Evolutionary conservation across 2,888 invertebrate genomes (phyloP).

Genomic region (Iselma pallidipennis): DNA sequence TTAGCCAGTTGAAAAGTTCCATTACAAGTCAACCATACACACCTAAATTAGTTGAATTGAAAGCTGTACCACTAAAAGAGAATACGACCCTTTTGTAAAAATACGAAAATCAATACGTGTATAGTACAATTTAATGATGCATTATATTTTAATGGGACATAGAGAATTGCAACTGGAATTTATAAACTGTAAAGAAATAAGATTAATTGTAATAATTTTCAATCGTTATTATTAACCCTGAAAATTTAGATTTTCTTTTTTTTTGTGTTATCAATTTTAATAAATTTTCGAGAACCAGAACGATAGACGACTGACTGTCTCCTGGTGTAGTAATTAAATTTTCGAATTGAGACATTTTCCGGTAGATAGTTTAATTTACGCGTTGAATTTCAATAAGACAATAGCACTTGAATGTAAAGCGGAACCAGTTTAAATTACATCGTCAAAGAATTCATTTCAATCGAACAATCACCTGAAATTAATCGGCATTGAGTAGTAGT

Average conservation of each 20-base stretch:
- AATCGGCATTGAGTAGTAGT: constrained; percentile 41
- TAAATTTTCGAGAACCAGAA: not conserved
- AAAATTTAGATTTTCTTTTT: too few relatives aligned
- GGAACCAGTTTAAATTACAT: constrained; percentile 42
- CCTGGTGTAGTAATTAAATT: constrained; percentile 38
- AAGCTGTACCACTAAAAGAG: constrained; percentile 29
- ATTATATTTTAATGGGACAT: constrained; percentile 47
- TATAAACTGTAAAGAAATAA: not conserved
- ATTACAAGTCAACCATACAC: constrained; percentile 47
- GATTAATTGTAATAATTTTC: too few relatives aligned
- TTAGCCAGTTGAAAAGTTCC: constrained; percentile 47
- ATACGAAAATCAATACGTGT: constrained; percentile 36
- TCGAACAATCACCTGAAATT: constrained; percentile 48
- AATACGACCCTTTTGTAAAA: constrained; percentile 15
- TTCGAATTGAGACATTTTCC: constrained; percentile 38
- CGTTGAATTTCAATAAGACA: constrained; percentile 39
- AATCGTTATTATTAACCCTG: too few relatives aligned
- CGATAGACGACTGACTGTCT: constrained; percentile 9
- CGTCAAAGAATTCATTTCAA: constrained; percentile 46
- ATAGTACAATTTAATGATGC: constrained; percentile 40
- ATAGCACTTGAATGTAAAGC: constrained; percentile 32
- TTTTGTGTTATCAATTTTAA: not conserved
- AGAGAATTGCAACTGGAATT: constrained; percentile 24
- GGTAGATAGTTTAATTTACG: constrained; percentile 35
- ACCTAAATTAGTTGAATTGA: constrained; percentile 48